Percentiles rank a stretch among this genome's conserved stretches.
phyloP scores from a whole-genome alignment of 2,797 vertebrate species.

The Enteromius treurensis region DNA sequence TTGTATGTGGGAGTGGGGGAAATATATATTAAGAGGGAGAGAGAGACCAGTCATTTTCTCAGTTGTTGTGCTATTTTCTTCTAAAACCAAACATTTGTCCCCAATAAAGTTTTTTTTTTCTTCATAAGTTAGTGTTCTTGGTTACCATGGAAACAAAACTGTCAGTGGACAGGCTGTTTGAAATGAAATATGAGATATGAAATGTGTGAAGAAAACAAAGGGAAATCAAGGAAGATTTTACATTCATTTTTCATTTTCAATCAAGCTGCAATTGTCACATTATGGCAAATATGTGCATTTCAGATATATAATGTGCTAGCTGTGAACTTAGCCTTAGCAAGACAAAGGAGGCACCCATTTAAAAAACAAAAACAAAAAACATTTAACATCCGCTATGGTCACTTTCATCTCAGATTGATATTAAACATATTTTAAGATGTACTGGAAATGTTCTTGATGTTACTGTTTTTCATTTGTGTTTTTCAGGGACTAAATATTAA shows the following conservation, averaged over 20 bases:
- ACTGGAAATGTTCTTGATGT: background rate
- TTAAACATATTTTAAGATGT: background rate
- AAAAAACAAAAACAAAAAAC: background rate
- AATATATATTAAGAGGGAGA: too few relatives aligned
- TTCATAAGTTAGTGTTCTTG: slow-evolving; percentile 7
- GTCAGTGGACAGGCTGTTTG: slow-evolving; percentile 3
- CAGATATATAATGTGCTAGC: background rate
- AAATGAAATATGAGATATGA: slow-evolving; percentile 28
- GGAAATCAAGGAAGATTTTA: slow-evolving; percentile 8
- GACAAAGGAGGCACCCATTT: background rate
- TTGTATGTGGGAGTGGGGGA: too few relatives aligned
- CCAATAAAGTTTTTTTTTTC: background rate
- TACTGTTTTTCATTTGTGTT: background rate
- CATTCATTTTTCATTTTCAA: background rate
- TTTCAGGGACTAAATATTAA: background rate
- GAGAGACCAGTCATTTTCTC: background rate
- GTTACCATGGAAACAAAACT: slow-evolving; percentile 30
- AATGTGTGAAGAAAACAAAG: slow-evolving; percentile 27
- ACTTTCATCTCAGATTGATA: background rate
- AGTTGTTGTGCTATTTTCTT: background rate
- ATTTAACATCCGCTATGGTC: background rate
- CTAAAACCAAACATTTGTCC: background rate
- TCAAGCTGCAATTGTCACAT: background rate
- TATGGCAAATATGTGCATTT: background rate
- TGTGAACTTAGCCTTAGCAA: background rate